Percentiles rank a stretch among this genome's conserved stretches.
Evolutionary conservation across 2,113 vertebrate species (phyloP).

Genomic region (Lethenteron reissneri): DNA sequence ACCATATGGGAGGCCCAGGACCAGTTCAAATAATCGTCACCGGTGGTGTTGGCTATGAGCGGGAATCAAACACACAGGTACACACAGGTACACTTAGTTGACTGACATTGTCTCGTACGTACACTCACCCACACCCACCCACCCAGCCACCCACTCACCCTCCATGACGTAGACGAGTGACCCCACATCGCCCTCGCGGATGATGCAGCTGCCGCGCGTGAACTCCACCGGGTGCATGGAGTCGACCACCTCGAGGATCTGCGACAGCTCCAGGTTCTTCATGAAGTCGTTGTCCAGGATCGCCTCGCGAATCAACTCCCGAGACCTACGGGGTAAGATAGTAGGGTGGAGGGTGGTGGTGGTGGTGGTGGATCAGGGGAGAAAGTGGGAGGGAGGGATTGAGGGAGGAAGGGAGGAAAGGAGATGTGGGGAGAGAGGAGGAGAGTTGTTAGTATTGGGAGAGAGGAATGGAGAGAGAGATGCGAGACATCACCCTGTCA

Average conservation of each 20-base stretch:
- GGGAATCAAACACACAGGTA: not conserved
- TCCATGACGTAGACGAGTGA: conserved; percentile 94
- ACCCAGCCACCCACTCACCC: conserved; percentile 23
- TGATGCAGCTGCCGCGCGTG: conserved; percentile 78
- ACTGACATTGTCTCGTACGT: not conserved
- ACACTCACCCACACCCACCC: not conserved
- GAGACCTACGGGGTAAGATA: conserved; percentile 36
- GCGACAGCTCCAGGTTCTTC: conserved; percentile 87
- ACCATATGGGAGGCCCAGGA: too few species aligned
- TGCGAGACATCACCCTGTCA: too few species aligned
- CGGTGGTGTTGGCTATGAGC: too few species aligned
- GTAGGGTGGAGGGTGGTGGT: not conserved
- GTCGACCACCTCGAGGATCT: conserved; percentile 96
- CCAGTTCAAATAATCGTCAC: too few species aligned
- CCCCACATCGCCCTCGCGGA: conserved; percentile 80
- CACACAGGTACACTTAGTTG: too few species aligned
- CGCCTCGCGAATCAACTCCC: conserved; percentile 81
- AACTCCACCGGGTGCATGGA: conserved; percentile 94
- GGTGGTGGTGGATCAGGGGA: too few species aligned
- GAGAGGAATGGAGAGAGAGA: too few species aligned
- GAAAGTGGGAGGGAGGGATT: too few species aligned
- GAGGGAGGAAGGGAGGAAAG: too few species aligned
- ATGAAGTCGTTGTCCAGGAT: conserved; percentile 97
- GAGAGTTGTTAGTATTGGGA: too few species aligned
- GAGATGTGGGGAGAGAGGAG: too few species aligned